These are phyloP conservation scores for Pterostichus madidus DNA, from an alignment of 2,888 invertebrate species.

Conservation along the genomic window DNA sequence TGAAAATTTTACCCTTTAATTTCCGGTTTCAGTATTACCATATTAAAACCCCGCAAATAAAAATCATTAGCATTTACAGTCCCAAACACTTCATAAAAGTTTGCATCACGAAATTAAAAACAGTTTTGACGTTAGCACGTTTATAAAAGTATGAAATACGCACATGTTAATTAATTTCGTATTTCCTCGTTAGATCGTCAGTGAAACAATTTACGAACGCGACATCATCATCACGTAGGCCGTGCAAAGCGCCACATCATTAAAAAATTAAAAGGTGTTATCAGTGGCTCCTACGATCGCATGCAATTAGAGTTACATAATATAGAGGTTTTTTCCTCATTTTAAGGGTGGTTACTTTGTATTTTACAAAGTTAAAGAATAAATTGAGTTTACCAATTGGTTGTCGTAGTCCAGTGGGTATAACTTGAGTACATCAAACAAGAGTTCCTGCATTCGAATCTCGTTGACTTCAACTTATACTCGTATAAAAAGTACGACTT, in stretches of 20 bases:
- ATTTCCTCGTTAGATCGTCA: constrained; percentile 17
- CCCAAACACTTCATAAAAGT: constrained; percentile 2
- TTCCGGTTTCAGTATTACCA: neutral
- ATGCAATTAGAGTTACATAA: neutral
- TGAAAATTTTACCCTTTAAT: neutral
- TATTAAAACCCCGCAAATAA: neutral
- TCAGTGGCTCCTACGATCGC: neutral
- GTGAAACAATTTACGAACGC: constrained; percentile 30
- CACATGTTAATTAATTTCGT: constrained; percentile 13
- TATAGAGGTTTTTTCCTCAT: too few relatives aligned
- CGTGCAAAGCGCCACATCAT: constrained; percentile 31
- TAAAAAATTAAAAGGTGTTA: constrained; percentile 36
- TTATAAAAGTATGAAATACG: constrained; percentile 31
- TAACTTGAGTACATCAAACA: too few relatives aligned
- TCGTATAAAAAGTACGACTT: too few relatives aligned
- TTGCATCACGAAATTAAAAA: constrained; percentile 20
- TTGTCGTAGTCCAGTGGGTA: too few relatives aligned
- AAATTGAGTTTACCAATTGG: too few relatives aligned
- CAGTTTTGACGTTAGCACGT: constrained; percentile 16
- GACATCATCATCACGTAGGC: constrained; percentile 23
- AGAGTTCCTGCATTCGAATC: too few relatives aligned
- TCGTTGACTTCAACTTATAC: too few relatives aligned
- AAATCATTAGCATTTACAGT: constrained; percentile 10
- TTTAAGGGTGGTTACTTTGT: too few relatives aligned
- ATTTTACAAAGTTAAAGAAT: too few relatives aligned